phyloP scores from a whole-genome alignment of 2,113 vertebrate species.

The Hemiprocne comata region DNA sequence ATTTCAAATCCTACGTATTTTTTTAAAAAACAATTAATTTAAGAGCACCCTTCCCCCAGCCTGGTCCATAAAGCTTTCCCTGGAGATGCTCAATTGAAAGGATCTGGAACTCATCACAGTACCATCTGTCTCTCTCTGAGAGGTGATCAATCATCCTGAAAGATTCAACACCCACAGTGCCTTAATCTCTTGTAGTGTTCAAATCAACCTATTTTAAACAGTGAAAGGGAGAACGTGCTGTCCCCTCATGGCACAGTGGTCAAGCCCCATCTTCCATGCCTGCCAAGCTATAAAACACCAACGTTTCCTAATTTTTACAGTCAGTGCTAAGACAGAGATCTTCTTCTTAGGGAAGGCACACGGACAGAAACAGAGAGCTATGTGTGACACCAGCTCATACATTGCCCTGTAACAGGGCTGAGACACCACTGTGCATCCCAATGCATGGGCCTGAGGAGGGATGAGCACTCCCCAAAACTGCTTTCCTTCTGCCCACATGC shows the following conservation, averaged over 20 bases:
- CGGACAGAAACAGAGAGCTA: not conserved
- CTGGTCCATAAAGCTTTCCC: slow-evolving; percentile 32
- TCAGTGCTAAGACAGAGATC: not conserved
- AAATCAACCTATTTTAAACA: slow-evolving; percentile 32
- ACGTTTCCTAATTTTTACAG: not conserved
- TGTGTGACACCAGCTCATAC: not conserved
- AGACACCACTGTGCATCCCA: not conserved
- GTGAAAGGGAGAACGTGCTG: not conserved
- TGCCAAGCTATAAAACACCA: not conserved
- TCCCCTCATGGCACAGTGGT: not conserved
- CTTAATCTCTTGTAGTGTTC: not conserved
- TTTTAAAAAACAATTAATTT: not conserved
- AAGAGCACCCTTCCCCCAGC: not conserved
- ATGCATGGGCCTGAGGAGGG: fast-evolving
- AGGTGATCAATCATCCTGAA: slow-evolving; percentile 60
- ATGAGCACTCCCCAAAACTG: not conserved
- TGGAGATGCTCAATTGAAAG: slow-evolving; percentile 37
- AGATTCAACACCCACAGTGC: slow-evolving; percentile 54
- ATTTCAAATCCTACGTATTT: not conserved
- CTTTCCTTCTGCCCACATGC: not conserved
- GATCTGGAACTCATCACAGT: slow-evolving; percentile 46
- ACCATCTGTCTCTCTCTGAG: slow-evolving; percentile 53
- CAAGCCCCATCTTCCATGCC: not conserved
- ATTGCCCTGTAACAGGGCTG: fast-evolving
- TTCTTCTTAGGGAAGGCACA: not conserved